phyloP scores from a whole-genome alignment of 2,113 vertebrate species.

The Prunella himalayana region DNA sequence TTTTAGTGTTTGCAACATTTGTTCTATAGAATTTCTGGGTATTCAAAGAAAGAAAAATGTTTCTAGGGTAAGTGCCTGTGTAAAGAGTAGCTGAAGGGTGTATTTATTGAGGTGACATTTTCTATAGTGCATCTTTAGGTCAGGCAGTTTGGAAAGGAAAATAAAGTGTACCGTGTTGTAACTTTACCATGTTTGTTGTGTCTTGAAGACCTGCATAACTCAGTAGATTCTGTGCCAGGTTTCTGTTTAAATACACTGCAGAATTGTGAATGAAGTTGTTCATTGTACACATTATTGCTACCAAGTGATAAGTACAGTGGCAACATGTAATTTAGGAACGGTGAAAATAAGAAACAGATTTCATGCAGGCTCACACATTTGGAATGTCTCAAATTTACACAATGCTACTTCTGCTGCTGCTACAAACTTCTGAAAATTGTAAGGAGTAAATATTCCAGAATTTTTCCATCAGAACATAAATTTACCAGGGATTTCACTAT shows the following conservation, averaged over 20 bases:
- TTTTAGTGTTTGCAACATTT: background rate
- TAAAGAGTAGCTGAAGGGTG: background rate
- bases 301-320: background rate
- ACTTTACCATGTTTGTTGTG: background rate
- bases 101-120: background rate
- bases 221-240: background rate
- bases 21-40: background rate
- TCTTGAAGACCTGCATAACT: background rate
- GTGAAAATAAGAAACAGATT: background rate
- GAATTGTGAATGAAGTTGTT: background rate
- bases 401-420: background rate
- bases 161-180: background rate
- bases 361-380: background rate
- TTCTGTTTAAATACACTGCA: background rate
- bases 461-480: background rate
- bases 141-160: background rate
- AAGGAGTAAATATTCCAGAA: background rate
- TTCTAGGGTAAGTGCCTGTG: background rate
- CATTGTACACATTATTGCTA: background rate
- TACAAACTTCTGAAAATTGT: background rate
- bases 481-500: background rate
- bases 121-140: background rate
- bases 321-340: background rate
- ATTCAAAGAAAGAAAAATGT: background rate
- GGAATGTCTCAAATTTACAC: background rate